Evolutionary conservation across 2,797 vertebrate species (phyloP), one percentile per base, ranked within the genome.

Genomic region (Gambusia yucatana): DNA sequence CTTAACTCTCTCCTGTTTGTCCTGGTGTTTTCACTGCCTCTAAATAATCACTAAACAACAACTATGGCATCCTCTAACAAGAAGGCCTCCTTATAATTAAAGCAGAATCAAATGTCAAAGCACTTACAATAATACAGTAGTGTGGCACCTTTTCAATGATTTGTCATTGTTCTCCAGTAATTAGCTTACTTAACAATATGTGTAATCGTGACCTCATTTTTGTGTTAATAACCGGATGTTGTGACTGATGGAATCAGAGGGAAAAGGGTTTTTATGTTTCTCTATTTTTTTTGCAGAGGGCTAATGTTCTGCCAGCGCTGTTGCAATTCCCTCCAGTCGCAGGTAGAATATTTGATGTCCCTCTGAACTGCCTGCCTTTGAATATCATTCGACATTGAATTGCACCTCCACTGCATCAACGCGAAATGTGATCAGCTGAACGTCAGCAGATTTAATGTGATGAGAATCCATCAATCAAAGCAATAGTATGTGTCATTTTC

Each of bases 381-480:
- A 86, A 82, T 71, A 86, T 78, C 77, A 67, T 78, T 86, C n/a
- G 72, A 63, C 22, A 73, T n/a, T 79, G 73, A 67, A 79, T 82
- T 77, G 59, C 79, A 59, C 48, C 46, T 82, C 73, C 28, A 47
- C 65, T 81, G 75, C 30, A 6, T 89, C 77, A 48, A 77, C 39
- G 61, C 33, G 73, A 70, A 81, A 84, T 61, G 43, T 10, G 77
- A 47, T 77, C 76, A 61, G 43, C 75, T 30, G 78, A 72, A 76
- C 76, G 61, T 72, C 75, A 73, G 77, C 84, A 73, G 41, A 46
- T 69, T 77, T 2, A 77, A 79, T 70, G 44, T 76, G 75, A 76
- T 73, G 28, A 73, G 46, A 79, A 70, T 86, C 59, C 65, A 33
- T 86, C 78, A 83, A 8, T 82, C 70, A 28, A 4, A 48, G 14